Evolutionary conservation across 2,113 vertebrate species (phyloP).

Genomic region (Anhinga anhinga): DNA sequence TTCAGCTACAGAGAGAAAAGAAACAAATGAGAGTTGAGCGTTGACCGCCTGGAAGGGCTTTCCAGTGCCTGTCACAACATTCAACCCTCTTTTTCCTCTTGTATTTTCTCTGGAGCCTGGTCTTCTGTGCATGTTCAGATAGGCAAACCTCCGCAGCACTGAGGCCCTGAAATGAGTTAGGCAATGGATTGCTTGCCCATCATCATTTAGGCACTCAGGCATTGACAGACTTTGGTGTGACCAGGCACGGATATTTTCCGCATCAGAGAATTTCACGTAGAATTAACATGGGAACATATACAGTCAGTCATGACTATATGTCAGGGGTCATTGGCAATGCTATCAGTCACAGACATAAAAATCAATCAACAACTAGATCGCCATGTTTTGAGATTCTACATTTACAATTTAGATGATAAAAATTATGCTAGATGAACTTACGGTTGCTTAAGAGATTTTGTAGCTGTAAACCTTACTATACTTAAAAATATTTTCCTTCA

Average conservation of each 20-base stretch:
- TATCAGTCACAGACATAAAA: not conserved
- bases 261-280: not conserved
- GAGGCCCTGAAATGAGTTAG: not conserved
- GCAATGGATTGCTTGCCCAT: not conserved
- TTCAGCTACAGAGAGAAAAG: not conserved
- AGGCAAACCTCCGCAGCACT: not conserved
- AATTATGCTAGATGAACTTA: not conserved
- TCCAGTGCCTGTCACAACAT: not conserved
- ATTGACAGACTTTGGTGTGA: not conserved
- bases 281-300: not conserved
- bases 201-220: not conserved
- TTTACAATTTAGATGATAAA: not conserved
- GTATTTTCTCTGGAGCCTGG: not conserved
- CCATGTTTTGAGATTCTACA: not conserved
- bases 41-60: not conserved
- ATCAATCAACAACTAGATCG: not conserved
- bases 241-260: not conserved
- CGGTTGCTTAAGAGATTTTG: not conserved
- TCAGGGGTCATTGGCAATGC: not conserved
- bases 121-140: fast-evolving
- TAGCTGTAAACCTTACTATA: not conserved
- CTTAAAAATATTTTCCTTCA: not conserved
- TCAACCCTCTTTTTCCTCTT: not conserved
- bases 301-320: not conserved
- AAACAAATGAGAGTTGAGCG: not conserved